Conservation (phyloP, 2,888 invertebrate species). For the Euplexia lucipara region DNA sequence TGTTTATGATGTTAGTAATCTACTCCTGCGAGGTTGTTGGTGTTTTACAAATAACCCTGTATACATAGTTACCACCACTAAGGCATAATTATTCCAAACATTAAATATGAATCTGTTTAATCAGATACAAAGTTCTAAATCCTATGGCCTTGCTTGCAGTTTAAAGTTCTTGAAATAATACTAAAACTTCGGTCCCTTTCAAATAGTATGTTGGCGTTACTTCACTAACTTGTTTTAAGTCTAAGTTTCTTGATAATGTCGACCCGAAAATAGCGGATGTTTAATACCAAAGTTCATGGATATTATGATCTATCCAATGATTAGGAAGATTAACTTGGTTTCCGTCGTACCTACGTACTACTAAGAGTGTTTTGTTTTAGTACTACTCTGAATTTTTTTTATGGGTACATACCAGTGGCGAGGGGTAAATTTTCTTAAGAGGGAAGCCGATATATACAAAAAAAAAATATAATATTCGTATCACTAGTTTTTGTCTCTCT, state of each 20-base stretch:
- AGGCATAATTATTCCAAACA: constrained; percentile 10
- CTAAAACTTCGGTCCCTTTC: constrained; percentile 55
- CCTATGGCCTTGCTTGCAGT: constrained; percentile 51
- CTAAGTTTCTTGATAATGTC: constrained; percentile 55
- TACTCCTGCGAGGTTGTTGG: no score
- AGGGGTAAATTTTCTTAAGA: no score
- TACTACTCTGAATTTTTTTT: no score
- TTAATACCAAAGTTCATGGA: constrained; percentile 42
- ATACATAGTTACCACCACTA: background rate
- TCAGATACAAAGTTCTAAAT: constrained; percentile 46
- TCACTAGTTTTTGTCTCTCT: no score
- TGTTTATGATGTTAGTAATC: no score
- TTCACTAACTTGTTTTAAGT: constrained; percentile 40
- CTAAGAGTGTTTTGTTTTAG: background rate
- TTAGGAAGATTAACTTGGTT: constrained; percentile 7
- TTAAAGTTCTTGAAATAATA: constrained; percentile 58
- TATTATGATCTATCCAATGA: constrained; percentile 38
- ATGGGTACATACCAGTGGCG: no score
- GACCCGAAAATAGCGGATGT: constrained; percentile 51
- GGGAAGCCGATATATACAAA: no score
- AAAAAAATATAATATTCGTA: no score
- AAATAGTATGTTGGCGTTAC: constrained; percentile 42
- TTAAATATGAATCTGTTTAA: constrained; percentile 40
- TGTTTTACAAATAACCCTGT: no score
- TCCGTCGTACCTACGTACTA: background rate